These are phyloP conservation scores for Chaenocephalus aceratus DNA, from an alignment of 2,113 vertebrate species.

Conservation along the genomic window DNA sequence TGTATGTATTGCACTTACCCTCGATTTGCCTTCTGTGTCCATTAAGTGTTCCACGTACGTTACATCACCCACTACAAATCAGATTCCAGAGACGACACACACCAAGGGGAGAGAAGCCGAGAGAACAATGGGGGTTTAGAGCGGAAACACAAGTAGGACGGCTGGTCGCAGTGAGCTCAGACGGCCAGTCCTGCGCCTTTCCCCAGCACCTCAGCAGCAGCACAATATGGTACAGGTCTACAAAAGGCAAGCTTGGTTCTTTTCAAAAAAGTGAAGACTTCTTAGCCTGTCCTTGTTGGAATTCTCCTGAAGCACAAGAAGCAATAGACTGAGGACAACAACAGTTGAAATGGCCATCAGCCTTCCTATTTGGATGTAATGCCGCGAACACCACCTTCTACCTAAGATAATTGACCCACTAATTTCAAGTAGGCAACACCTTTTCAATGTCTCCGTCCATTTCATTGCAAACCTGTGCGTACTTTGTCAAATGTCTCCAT, in stretches of 20 bases:
- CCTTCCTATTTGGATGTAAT: constrained; percentile 55
- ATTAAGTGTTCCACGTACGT: constrained; percentile 99
- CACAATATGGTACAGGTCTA: constrained; percentile 96
- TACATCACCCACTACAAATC: constrained; percentile 99
- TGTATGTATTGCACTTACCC: constrained; percentile 96
- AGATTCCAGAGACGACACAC: constrained; percentile 99
- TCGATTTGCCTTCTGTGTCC: constrained; percentile 99
- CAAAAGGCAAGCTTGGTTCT: constrained; percentile 85
- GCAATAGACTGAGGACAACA: constrained; percentile 75
- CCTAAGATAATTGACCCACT: constrained; percentile 51
- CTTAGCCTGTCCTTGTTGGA: constrained; percentile 82
- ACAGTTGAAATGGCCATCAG: constrained; percentile 62
- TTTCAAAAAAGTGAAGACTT: constrained; percentile 63
- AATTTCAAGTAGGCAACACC: constrained; percentile 58
- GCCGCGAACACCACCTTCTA: constrained; percentile 56
- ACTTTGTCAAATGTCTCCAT: constrained; percentile 53
- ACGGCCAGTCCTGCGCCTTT: constrained; percentile 93
- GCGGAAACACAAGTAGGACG: constrained; percentile 92
- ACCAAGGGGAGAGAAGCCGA: constrained; percentile 99
- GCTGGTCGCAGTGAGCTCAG: constrained; percentile 93
- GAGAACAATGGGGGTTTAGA: constrained; percentile 99
- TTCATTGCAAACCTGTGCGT: constrained; percentile 60
- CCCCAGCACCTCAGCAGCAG: constrained; percentile 87
- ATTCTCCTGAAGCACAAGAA: constrained; percentile 76
- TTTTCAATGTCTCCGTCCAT: constrained; percentile 46